Evolutionary conservation across 2,797 vertebrate genomes (phyloP).

Genomic region (Podarcis lilfordi): DNA sequence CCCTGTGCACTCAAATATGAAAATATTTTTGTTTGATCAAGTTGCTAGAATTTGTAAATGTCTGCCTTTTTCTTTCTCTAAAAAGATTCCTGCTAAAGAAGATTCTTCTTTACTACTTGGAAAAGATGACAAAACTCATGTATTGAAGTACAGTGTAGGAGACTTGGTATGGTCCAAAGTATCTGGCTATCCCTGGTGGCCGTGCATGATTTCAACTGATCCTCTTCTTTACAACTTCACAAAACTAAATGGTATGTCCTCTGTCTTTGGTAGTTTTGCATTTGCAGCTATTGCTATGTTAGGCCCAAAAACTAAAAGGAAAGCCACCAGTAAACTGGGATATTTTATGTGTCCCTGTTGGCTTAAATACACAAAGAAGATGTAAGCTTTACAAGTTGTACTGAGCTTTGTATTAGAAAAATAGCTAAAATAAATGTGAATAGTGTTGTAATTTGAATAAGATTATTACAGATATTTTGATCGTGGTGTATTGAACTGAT

Average conservation of each 20-base stretch:
- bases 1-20: background rate
- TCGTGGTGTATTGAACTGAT: background rate
- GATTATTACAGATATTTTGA: background rate
- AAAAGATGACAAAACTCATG: conserved; percentile 70
- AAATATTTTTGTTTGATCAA: background rate
- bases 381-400: background rate
- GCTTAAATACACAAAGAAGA: background rate
- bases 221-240: conserved; percentile 87
- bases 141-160: conserved; percentile 83
- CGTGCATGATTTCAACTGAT: conserved; percentile 95
- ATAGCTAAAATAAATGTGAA: background rate
- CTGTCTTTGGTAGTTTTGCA: background rate
- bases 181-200: conserved; percentile 98
- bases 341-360: background rate
- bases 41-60: background rate
- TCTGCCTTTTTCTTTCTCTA: conserved; percentile 27
- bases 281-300: background rate
- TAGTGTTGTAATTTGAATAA: background rate
- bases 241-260: conserved; percentile 88
- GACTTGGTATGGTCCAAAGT: conserved; percentile 97
- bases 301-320: background rate
- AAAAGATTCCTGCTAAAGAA: conserved; percentile 72
- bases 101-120: conserved; percentile 62
- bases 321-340: background rate
- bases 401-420: background rate